Conservation (phyloP, 2,888 invertebrate species). For the Incurvaria masculella region DNA sequence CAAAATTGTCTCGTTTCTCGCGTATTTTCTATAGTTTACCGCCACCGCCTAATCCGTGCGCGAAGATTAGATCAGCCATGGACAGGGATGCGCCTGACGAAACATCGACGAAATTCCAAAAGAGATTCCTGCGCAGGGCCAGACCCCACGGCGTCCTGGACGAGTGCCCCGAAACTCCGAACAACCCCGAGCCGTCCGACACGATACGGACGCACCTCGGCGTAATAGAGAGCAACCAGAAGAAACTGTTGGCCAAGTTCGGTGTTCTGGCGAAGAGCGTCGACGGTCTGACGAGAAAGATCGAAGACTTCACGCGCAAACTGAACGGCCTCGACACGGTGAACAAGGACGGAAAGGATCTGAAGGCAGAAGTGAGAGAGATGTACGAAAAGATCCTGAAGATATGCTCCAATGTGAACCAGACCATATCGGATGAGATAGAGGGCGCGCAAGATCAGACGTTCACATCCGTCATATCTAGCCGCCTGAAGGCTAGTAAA, state of each 20-base stretch:
- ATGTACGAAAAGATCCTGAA: neutral
- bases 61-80: too few species aligned
- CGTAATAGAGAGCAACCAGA: constrained; percentile 22
- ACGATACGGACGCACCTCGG: too few species aligned
- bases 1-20: too few species aligned
- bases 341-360: constrained; percentile 24
- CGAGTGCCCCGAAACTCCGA: too few species aligned
- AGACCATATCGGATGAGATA: neutral
- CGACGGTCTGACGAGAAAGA: constrained; percentile 27
- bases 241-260: constrained; percentile 28
- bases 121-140: too few species aligned
- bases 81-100: too few species aligned
- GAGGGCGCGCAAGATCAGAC: neutral
- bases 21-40: too few species aligned
- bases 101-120: too few species aligned
- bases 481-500: neutral
- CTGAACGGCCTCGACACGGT: constrained; percentile 29
- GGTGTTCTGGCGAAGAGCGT: constrained; percentile 31
- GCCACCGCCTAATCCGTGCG: too few species aligned
- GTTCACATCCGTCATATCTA: neutral
- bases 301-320: constrained; percentile 30
- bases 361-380: constrained; percentile 28
- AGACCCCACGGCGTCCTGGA: too few species aligned
- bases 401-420: neutral
- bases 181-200: too few species aligned